Evolutionary conservation across 2,888 invertebrate genomes (phyloP).

Genomic region (Ennomos quercinarius): DNA sequence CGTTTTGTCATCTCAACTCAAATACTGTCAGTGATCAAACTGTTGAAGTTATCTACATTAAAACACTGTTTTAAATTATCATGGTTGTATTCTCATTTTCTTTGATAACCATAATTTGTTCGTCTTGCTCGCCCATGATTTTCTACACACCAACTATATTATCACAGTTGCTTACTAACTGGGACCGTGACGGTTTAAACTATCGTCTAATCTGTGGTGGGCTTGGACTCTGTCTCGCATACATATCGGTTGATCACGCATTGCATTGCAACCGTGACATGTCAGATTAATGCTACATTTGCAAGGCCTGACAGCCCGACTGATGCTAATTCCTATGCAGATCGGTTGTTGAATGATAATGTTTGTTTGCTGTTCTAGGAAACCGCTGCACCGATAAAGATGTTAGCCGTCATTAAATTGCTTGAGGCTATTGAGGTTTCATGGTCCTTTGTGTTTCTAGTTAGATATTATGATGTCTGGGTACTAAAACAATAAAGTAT

Average conservation of each 20-base stretch:
- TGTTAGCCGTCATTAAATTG: constrained; percentile 30
- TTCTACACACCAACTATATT: constrained; percentile 5
- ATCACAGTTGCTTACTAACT: constrained; percentile 11
- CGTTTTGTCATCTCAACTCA: too few relatives aligned
- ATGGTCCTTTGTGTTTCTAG: constrained; percentile 16
- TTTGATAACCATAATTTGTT: constrained; percentile 12
- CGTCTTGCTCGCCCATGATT: constrained; percentile 4
- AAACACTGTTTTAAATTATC: too few relatives aligned
- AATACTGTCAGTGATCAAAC: too few relatives aligned
- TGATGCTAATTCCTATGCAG: constrained; percentile 46
- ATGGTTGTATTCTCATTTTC: too few relatives aligned
- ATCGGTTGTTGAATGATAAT: constrained; percentile 44
- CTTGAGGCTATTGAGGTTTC: constrained; percentile 27
- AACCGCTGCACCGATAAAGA: constrained; percentile 35
- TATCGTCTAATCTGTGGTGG: constrained; percentile 42
- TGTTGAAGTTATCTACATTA: constrained; percentile 3
- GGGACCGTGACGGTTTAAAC: not conserved
- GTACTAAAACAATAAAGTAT: not conserved
- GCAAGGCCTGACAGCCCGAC: constrained; percentile 54
- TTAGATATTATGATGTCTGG: too few relatives aligned
- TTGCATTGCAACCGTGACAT: constrained; percentile 63
- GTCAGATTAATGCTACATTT: constrained; percentile 65
- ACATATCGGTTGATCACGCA: constrained; percentile 71
- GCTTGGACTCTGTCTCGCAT: constrained; percentile 55
- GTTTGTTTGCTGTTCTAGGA: constrained; percentile 41